Base-by-base conservation (phyloP, 1,140 invertebrate species). In the Drosophila nebulosa region DNA sequence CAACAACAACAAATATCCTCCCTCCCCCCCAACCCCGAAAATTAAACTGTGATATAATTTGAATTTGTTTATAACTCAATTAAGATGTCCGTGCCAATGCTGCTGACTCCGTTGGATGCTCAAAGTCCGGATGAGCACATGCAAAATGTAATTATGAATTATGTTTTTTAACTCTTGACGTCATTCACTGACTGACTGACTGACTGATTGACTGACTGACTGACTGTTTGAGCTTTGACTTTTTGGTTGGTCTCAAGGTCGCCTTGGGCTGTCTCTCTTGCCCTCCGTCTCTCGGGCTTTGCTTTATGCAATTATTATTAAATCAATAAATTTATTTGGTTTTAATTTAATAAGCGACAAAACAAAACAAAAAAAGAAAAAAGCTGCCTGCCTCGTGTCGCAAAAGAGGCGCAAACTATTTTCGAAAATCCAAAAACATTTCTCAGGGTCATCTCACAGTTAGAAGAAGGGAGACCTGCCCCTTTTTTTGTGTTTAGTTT, bases 131-230 rank as follows among this genome's bases (percentile, higher is more conserved):
- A 86, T 22, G 81, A 86, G 30, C 83, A 86, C 68, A 88, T 81
- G 74, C 67, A 86, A 78, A 86, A 88, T 83, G 81, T 86, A 86
- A 86, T 63, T 88, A 81, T 60, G 36, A 21, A 27, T 26, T 70
- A 27, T 6, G 52, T 27, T 9, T n/a, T 18, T 39, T 9, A 27
- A 22, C 6, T 10, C n/a, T 27, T 6, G 12, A 10, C 6, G 18
- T 14, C 22, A 26, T 10, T 27, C 10, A 26, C 30, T 7, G 42
- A 61, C 59, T 58, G 53, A 46, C 39, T 0, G 16, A 9, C 7
- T 21, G 39, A 61, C 59, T 58, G 53, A 46, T 16, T 0, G 16
- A 9, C 7, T 21, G 39, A 21, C 16, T 10, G 16, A 21, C 39
- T 6, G 14, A 18, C 39, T 21, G 36, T 59, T 30, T 65, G 24